Evolutionary conservation across 1,140 invertebrate genomes (phyloP).

Genomic region (Lepidurus arcticus): DNA sequence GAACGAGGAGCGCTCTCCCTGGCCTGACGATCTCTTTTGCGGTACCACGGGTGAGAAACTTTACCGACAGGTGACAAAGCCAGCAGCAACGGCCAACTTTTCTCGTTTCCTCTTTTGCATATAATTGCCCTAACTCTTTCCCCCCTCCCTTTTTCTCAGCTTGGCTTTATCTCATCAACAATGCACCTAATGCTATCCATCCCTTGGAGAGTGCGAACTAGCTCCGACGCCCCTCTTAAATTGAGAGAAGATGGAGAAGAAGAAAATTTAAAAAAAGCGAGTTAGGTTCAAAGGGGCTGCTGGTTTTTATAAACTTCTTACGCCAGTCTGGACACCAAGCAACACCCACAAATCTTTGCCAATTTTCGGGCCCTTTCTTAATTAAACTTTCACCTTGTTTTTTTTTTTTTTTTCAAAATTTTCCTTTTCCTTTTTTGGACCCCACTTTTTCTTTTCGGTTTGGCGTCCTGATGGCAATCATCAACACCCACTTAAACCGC

Average conservation of each 20-base stretch:
- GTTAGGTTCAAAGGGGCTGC: neutral
- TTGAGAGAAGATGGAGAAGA: neutral
- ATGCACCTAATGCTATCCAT: neutral
- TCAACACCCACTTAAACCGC: neutral
- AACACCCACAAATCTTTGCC: slow-evolving; percentile 21
- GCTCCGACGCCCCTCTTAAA: neutral
- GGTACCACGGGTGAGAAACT: slow-evolving; percentile 4
- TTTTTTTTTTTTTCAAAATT: neutral
- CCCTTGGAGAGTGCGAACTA: neutral
- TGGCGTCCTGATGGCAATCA: neutral
- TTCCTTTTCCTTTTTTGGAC: neutral
- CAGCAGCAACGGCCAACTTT: slow-evolving; percentile 12
- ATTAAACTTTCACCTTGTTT: slow-evolving; percentile 5
- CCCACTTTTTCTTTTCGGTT: neutral
- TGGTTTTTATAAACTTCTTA: neutral
- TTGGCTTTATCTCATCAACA: neutral
- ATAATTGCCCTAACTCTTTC: slow-evolving; percentile 1
- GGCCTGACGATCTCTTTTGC: slow-evolving; percentile 1
- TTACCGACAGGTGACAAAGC: slow-evolving; percentile 4
- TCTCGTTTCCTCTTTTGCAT: slow-evolving; percentile 18
- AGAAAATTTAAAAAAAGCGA: neutral
- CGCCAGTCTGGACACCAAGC: neutral
- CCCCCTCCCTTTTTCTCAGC: neutral
- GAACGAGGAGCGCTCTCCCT: neutral
- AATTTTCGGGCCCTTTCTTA: neutral